Conservation (phyloP, 2,888 invertebrate species). For the Eupithecia insigniata region DNA sequence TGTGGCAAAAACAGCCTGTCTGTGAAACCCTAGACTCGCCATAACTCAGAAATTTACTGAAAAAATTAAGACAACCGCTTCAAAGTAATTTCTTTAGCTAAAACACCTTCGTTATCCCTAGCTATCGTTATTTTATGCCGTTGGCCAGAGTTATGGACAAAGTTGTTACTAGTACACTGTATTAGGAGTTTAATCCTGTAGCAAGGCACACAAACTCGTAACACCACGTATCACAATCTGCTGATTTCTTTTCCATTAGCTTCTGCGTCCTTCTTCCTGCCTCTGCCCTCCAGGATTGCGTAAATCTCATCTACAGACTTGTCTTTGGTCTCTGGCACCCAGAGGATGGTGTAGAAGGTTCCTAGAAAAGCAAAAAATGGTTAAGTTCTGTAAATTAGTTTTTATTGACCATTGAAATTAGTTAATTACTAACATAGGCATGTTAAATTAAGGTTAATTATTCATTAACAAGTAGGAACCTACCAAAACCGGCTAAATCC, state of each 20-base stretch:
- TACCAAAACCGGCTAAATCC: no score
- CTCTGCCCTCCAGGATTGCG: constrained; percentile 67
- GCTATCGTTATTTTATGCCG: background rate
- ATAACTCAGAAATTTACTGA: no score
- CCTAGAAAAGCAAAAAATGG: constrained; percentile 1
- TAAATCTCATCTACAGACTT: constrained; percentile 75
- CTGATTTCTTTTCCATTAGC: constrained; percentile 63
- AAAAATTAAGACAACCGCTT: background rate
- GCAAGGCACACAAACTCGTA: background rate
- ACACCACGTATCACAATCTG: constrained; percentile 59
- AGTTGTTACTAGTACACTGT: background rate
- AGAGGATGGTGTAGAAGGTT: constrained; percentile 73
- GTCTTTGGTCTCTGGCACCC: constrained; percentile 78
- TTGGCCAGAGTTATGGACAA: background rate
- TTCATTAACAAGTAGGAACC: no score
- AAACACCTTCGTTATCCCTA: background rate
- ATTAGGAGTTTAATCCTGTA: background rate
- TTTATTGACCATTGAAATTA: no score
- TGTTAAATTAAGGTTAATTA: no score
- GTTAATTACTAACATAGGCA: no score
- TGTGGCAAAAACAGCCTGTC: no score
- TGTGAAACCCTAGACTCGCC: background rate
- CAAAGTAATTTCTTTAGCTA: background rate
- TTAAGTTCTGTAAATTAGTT: background rate
- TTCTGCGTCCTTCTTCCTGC: constrained; percentile 72